These are phyloP conservation scores for Halictus quadricinctus DNA, from an alignment of 2,888 invertebrate species.

Conservation along the genomic window DNA sequence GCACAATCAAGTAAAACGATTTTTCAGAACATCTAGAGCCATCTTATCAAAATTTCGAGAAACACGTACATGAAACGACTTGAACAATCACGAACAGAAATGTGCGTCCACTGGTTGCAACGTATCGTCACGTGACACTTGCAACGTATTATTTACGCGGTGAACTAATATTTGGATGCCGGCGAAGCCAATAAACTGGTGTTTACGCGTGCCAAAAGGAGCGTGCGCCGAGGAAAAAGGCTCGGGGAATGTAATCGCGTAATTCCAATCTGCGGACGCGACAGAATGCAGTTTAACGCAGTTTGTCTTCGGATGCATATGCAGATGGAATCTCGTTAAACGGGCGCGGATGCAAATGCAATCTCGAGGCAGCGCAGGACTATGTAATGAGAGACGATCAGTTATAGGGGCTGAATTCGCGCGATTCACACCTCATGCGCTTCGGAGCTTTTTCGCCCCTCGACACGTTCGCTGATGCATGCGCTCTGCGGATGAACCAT, in stretches of 20 bases:
- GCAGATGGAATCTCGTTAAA: constrained; percentile 61
- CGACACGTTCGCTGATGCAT: constrained; percentile 1
- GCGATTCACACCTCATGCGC: constrained; percentile 33
- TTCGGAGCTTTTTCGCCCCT: constrained; percentile 17
- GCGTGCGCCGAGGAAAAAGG: constrained; percentile 14
- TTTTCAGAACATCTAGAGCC: neutral
- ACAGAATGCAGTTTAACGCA: constrained; percentile 55
- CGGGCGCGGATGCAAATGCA: constrained; percentile 58
- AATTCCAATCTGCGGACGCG: constrained; percentile 59
- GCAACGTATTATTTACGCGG: neutral
- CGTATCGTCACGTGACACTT: neutral
- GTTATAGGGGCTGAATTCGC: constrained; percentile 36
- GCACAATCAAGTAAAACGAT: neutral
- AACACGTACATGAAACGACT: neutral
- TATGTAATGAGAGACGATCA: constrained; percentile 48
- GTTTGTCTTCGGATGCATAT: constrained; percentile 58
- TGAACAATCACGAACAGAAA: neutral
- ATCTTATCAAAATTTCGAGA: neutral
- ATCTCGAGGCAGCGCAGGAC: constrained; percentile 49
- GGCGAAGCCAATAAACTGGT: constrained; percentile 32
- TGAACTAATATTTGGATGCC: neutral
- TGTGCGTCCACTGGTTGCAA: neutral
- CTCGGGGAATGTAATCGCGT: constrained; percentile 47
- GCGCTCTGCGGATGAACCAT: neutral
- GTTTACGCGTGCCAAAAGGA: constrained; percentile 30